Conservation (phyloP, 2,797 vertebrate species). For the Phoebastria nigripes region DNA sequence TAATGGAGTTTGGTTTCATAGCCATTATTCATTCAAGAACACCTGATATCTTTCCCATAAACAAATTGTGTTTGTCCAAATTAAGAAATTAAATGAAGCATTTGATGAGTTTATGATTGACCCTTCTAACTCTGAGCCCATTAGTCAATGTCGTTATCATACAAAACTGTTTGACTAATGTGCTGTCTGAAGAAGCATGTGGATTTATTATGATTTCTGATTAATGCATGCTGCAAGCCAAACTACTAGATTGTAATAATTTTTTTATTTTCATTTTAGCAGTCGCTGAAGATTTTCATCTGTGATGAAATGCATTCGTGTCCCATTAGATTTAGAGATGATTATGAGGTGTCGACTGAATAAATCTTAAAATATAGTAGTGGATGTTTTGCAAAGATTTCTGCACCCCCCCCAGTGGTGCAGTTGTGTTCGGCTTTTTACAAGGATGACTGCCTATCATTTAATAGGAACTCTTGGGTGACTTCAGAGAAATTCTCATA, state of each 20-base stretch:
- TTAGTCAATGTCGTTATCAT: conserved; percentile 92
- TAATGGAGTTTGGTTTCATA: conserved; percentile 95
- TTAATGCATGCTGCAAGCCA: conserved; percentile 91
- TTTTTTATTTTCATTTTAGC: conserved; percentile 90
- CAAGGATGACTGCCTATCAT: not conserved
- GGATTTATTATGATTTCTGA: conserved; percentile 97
- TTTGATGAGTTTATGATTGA: conserved; percentile 99
- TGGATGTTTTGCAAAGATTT: not conserved
- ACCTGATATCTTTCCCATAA: conserved; percentile 99
- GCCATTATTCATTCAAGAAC: conserved; percentile 95
- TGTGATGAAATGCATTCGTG: conserved; percentile 86
- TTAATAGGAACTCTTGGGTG: not conserved
- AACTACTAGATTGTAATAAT: conserved; percentile 92
- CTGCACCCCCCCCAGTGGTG: not conserved
- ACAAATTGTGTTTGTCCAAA: conserved; percentile 99
- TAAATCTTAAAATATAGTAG: conserved; percentile 51
- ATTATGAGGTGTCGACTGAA: conserved; percentile 76
- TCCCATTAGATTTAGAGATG: conserved; percentile 79
- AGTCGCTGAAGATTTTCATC: conserved; percentile 80
- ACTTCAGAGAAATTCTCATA: not conserved
- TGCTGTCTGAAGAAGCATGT: conserved; percentile 86
- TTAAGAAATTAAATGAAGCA: conserved; percentile 99
- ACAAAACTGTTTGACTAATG: conserved; percentile 92
- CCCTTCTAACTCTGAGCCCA: conserved; percentile 89
- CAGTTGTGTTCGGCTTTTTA: not conserved